These are phyloP conservation scores for Drosophila repletoides DNA, from an alignment of 1,140 invertebrate genomes.

Conservation along the genomic window DNA sequence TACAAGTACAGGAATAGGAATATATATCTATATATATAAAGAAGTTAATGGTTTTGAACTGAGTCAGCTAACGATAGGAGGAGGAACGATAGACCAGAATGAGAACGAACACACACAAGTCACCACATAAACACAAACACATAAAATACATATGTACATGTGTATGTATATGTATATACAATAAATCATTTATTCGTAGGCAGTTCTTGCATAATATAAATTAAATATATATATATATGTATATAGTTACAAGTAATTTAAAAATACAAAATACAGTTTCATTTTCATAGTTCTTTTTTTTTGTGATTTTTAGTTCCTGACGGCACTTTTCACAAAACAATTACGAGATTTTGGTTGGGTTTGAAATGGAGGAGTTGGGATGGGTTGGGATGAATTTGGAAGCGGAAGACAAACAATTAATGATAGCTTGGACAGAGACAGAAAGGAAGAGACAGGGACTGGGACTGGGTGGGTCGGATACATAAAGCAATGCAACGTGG, in stretches of 20 bases:
- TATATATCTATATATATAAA: conserved; percentile 26
- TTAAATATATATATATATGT: conserved; percentile 67
- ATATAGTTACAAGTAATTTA: conserved; percentile 80
- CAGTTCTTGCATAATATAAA: conserved; percentile 81
- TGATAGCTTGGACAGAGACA: neutral
- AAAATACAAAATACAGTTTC: conserved; percentile 80
- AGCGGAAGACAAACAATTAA: conserved; percentile 16
- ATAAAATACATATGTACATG: conserved; percentile 30
- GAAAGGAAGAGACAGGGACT: neutral
- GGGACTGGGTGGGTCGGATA: neutral
- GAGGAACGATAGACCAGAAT: neutral
- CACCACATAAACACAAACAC: too few species aligned
- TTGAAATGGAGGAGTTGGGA: conserved; percentile 8
- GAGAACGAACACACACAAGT: conserved; percentile 23
- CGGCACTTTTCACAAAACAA: conserved; percentile 65
- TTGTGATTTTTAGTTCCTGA: conserved; percentile 41
- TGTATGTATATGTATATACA: conserved; percentile 55
- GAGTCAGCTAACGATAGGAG: conserved; percentile 6
- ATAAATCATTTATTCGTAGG: conserved; percentile 79
- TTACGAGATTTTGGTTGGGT: conserved; percentile 24
- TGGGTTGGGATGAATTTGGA: neutral
- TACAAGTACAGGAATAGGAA: conserved; percentile 1
- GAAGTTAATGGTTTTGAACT: neutral
- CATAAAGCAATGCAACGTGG: neutral
- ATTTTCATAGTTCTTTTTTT: conserved; percentile 62